Evolutionary conservation across 2,797 vertebrate genomes (phyloP).

Genomic region (Pampus argenteus): DNA sequence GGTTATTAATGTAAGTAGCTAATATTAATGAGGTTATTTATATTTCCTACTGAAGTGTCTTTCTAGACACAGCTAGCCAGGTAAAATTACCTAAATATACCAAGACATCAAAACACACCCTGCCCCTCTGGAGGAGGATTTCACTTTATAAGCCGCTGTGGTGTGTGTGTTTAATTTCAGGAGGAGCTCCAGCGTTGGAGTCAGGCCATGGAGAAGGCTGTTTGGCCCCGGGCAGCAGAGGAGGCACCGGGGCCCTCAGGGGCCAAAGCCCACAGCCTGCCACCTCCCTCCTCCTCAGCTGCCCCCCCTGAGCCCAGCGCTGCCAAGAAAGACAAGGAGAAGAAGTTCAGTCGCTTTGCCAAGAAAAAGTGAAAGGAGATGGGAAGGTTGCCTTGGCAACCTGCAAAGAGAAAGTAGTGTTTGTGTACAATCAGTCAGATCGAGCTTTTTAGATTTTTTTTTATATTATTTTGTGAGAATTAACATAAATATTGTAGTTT

Average conservation of each 20-base stretch:
- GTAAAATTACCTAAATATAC: conserved; percentile 29
- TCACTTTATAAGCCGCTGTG: conserved; percentile 32
- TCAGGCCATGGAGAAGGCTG: conserved; percentile 87
- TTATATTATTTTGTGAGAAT: conserved; percentile 77
- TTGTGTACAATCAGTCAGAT: conserved; percentile 70
- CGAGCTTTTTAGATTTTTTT: conserved; percentile 76
- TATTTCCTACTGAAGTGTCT: neutral
- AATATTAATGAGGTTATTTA: conserved; percentile 1
- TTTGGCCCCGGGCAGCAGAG: conserved; percentile 78
- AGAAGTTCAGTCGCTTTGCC: conserved; percentile 93
- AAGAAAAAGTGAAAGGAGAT: conserved; percentile 92
- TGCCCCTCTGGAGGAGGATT: conserved; percentile 19
- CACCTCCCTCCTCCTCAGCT: conserved; percentile 82
- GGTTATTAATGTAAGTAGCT: neutral
- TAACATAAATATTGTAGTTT: conserved; percentile 69
- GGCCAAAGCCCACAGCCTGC: conserved; percentile 89
- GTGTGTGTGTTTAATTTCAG: conserved; percentile 76
- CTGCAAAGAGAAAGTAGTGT: conserved; percentile 64
- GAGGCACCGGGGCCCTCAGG: conserved; percentile 80
- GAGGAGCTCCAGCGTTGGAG: conserved; percentile 94
- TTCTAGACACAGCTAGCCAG: neutral
- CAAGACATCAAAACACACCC: conserved; percentile 18
- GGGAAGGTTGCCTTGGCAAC: conserved; percentile 60
- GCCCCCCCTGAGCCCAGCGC: conserved; percentile 79
- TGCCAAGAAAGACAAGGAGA: conserved; percentile 94